Base-by-base conservation (phyloP, 2,113 vertebrate genomes). In the Todiramphus saurophagus region DNA sequence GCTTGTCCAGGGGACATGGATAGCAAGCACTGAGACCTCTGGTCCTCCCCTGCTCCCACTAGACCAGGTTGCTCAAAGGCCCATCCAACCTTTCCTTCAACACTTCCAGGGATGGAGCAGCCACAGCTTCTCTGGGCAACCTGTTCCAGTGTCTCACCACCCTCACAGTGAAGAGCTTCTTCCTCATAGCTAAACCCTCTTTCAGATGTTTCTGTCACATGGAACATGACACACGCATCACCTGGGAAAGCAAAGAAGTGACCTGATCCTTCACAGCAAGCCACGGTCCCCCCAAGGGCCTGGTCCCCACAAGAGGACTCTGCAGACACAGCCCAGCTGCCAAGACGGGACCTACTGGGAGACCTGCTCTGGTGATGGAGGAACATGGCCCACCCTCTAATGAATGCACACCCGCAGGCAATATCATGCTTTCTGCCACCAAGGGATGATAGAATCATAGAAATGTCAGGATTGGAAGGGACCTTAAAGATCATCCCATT, bases 241-340 rank as follows among this genome's bases (percentile, higher is more conserved):
- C 25, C 10, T 12, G 59, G 53, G 59, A 55, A 43, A 83, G 73
- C 25, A 31, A 7, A 53, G 37, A 28, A 39, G 44, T 0, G 33
- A 69, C 11, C 62, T 1, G 28, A 74, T 13, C 62, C 72, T 78
- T 23, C 72, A 24, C 33, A 72, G 67, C 56, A 17, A 55, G 21
- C 10, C 1, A 1, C 0, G 0, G 24, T n/a, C n/a, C n/a, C 24
- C 9, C 56, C 21, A 46, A 1, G 13, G 13, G 31, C 21, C 66
- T 1, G 2, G 16, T 18, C 46, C 66, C 53, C 72, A 51, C 5
- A 6, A 33, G 62, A 76, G 43, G 24, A 58, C 43, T 69, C 70
- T 55, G 66, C 33, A 3, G 2, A 66, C 67, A 51, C 50, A 77
- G 50, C 39, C 39, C 12, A 11, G 35, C 30, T 53, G 30, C 2